Evolutionary conservation across 2,113 vertebrate genomes (phyloP).

Genomic region (Pica pica): DNA sequence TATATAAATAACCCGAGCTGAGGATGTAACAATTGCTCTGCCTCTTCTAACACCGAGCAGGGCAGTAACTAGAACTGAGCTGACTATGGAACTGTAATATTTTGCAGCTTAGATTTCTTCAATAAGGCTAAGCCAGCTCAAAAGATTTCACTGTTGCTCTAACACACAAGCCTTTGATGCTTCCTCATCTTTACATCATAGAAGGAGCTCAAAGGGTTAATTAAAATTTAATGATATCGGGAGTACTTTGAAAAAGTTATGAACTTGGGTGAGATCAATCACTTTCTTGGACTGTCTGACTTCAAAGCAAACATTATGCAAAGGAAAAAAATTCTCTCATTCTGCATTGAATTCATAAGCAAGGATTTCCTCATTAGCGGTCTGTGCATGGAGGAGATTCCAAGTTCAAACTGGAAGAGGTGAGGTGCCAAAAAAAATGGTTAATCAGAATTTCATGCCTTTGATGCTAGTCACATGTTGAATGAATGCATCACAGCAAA

Average conservation of each 20-base stretch:
- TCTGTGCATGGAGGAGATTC: constrained; percentile 72
- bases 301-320: constrained; percentile 95
- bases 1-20: constrained; percentile 52
- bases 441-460: constrained; percentile 64
- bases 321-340: constrained; percentile 65
- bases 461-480: constrained; percentile 53
- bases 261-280: constrained; percentile 96
- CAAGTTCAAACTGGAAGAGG: constrained; percentile 72
- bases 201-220: constrained; percentile 94
- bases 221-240: constrained; percentile 98
- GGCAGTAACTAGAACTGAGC: constrained; percentile 44
- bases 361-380: constrained; percentile 80
- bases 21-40: constrained; percentile 56
- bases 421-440: constrained; percentile 67
- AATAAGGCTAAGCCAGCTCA: constrained; percentile 72
- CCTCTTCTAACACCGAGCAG: background rate
- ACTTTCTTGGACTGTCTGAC: constrained; percentile 88
- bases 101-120: constrained; percentile 72
- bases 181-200: constrained; percentile 89
- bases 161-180: constrained; percentile 87
- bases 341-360: constrained; percentile 82
- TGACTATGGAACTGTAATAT: constrained; percentile 57
- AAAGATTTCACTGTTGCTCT: constrained; percentile 74
- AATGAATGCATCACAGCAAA: constrained; percentile 39
- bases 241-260: constrained; percentile 95